Percentiles rank a stretch among this genome's conserved stretches.
These are phyloP conservation scores for Tragopan temminckii DNA, from an alignment of 2,797 vertebrate species.

Conservation along the genomic window DNA sequence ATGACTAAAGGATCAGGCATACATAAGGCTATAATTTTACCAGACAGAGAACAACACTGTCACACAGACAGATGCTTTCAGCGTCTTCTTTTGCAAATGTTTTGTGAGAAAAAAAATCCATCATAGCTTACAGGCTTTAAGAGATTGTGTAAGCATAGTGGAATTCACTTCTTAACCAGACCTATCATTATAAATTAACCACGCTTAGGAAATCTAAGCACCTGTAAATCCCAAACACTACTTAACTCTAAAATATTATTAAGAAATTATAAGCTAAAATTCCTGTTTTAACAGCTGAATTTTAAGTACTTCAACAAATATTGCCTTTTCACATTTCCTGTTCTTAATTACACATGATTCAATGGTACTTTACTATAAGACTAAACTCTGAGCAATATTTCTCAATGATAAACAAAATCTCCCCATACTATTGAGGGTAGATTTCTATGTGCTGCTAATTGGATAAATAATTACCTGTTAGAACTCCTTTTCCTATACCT, in stretches of 20 bases:
- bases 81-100: conserved; percentile 2
- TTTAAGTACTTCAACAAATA: conserved; percentile 72
- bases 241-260: conserved; percentile 64
- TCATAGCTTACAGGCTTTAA: conserved; percentile 50
- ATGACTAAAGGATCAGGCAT: conserved; percentile 20
- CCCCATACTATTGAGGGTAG: not conserved
- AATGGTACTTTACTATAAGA: conserved; percentile 61
- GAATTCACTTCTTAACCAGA: conserved; percentile 66
- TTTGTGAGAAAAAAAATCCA: conserved; percentile 46
- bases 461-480: conserved; percentile 53
- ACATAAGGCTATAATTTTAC: conserved; percentile 16
- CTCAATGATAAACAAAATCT: conserved; percentile 61
- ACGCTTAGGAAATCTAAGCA: conserved; percentile 70
- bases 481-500: not conserved
- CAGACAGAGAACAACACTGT: conserved; percentile 5
- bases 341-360: conserved; percentile 72
- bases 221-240: conserved; percentile 60
- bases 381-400: conserved; percentile 58
- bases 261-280: conserved; percentile 66
- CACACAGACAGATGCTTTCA: conserved; percentile 8
- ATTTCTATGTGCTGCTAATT: conserved; percentile 22
- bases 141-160: conserved; percentile 57
- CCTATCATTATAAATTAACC: conserved; percentile 71
- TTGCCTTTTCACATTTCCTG: conserved; percentile 74
- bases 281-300: conserved; percentile 79